These are phyloP conservation scores for Nycticorax nycticorax DNA, from an alignment of 2,113 vertebrate genomes.

Conservation along the genomic window DNA sequence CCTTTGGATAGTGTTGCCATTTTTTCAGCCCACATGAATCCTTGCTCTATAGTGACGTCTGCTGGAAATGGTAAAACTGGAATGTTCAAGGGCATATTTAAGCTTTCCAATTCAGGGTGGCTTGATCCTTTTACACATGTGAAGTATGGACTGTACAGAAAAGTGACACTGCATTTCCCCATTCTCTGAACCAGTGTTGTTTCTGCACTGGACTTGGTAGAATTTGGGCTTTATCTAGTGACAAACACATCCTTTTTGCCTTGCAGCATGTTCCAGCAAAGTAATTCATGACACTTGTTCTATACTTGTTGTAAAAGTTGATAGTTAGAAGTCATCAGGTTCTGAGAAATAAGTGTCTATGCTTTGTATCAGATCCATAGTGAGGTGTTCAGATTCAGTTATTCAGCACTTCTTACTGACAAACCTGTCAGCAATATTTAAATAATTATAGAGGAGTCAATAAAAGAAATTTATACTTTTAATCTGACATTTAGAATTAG, in stretches of 20 bases:
- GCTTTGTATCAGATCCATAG: constrained; percentile 6
- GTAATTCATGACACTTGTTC: background rate
- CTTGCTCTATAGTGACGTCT: constrained; percentile 20
- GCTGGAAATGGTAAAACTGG: constrained; percentile 38
- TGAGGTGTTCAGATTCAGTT: constrained; percentile 27
- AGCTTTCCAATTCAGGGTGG: background rate
- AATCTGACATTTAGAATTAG: constrained; percentile 59
- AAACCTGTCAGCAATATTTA: constrained; percentile 34
- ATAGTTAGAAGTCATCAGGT: background rate
- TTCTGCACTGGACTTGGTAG: background rate
- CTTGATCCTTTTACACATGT: accelerated
- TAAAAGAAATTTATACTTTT: constrained; percentile 53
- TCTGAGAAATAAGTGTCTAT: constrained; percentile 34
- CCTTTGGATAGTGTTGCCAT: constrained; percentile 49
- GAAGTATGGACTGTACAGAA: background rate
- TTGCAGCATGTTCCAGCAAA: background rate
- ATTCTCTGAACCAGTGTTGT: background rate
- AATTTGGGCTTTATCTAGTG: background rate
- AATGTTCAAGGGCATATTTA: background rate
- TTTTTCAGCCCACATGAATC: constrained; percentile 18
- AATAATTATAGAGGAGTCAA: constrained; percentile 34
- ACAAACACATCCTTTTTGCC: background rate
- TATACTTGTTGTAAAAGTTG: constrained; percentile 34
- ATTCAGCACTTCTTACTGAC: constrained; percentile 9
- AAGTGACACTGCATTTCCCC: background rate